A percentile compares a stretch with the other conserved stretches of the same genome.
phyloP scores from a whole-genome alignment of 2,797 vertebrate species.

The Morelia viridis region DNA sequence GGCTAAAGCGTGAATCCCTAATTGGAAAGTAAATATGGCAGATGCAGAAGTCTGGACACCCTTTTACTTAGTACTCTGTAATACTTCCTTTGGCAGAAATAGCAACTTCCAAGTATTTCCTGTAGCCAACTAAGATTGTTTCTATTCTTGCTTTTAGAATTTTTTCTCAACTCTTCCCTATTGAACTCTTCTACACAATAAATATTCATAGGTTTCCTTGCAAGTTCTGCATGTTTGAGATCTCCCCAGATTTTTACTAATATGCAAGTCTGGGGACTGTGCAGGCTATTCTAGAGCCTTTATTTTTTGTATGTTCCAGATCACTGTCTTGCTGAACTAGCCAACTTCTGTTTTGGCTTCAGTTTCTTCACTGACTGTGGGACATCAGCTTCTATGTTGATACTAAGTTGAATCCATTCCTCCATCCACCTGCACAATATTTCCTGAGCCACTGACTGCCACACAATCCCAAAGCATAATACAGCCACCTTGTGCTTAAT shows the following conservation, averaged over 20 bases:
- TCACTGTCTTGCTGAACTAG: background rate
- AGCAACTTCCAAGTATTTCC: background rate
- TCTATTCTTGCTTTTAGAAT: background rate
- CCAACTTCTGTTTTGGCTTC: background rate
- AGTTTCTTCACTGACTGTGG: background rate
- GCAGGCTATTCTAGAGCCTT: background rate
- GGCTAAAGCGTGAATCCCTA: background rate
- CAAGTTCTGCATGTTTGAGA: background rate
- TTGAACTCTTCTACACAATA: background rate
- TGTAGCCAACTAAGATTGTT: background rate
- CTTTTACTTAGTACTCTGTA: background rate
- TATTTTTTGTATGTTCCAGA: background rate
- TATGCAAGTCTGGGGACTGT: background rate
- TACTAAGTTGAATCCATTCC: conserved; percentile 5
- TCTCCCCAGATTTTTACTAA: background rate
- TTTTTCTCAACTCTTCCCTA: background rate
- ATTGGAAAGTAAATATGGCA: background rate
- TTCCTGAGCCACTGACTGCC: background rate
- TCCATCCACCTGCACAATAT: background rate
- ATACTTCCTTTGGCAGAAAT: background rate
- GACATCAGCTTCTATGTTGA: conserved; percentile 1
- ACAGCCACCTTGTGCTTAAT: background rate
- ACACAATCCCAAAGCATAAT: background rate
- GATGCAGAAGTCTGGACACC: background rate
- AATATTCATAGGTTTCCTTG: background rate